Evolutionary conservation across 2,113 vertebrate genomes (phyloP).

Genomic region (Melanotaenia duboulayi): DNA sequence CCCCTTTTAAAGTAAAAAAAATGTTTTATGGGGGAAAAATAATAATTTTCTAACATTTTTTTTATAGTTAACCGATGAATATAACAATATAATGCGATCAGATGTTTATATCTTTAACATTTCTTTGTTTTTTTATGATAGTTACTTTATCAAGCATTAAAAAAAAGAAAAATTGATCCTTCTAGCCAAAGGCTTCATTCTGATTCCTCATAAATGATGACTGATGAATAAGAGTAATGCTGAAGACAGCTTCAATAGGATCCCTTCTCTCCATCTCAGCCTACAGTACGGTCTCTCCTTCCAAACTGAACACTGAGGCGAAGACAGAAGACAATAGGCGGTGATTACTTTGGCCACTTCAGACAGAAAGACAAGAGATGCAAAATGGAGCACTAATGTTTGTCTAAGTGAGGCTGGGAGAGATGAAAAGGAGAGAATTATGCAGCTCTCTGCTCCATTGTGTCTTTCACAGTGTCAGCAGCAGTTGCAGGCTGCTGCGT

Average conservation of each 20-base stretch:
- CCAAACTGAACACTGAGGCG: conserved; percentile 26
- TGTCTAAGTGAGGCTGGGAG: conserved; percentile 46
- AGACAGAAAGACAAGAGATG: conserved; percentile 37
- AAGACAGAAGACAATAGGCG: conserved; percentile 31
- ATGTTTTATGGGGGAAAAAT: too few relatives aligned
- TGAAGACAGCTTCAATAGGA: conserved; percentile 16
- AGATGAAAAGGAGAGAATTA: conserved; percentile 42
- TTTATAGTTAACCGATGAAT: neutral
- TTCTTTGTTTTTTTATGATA: conserved; percentile 17
- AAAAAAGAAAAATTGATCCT: conserved; percentile 20
- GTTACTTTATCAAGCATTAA: conserved; percentile 13
- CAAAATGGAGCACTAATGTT: conserved; percentile 56
- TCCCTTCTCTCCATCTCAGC: conserved; percentile 1
- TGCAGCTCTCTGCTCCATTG: conserved; percentile 49
- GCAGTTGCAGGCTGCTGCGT: conserved; percentile 24
- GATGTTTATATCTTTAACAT: neutral
- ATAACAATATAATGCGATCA: neutral
- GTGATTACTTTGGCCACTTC: conserved; percentile 54
- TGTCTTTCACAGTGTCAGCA: conserved; percentile 36
- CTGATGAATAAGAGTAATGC: conserved; percentile 25
- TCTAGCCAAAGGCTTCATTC: neutral
- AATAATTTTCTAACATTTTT: too few relatives aligned
- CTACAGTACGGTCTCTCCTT: conserved; percentile 10
- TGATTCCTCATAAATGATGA: conserved; percentile 26
- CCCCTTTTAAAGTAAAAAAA: too few relatives aligned